Evolutionary conservation across 2,113 vertebrate genomes (phyloP).

Genomic region (Anarhynchus alexandrinus): DNA sequence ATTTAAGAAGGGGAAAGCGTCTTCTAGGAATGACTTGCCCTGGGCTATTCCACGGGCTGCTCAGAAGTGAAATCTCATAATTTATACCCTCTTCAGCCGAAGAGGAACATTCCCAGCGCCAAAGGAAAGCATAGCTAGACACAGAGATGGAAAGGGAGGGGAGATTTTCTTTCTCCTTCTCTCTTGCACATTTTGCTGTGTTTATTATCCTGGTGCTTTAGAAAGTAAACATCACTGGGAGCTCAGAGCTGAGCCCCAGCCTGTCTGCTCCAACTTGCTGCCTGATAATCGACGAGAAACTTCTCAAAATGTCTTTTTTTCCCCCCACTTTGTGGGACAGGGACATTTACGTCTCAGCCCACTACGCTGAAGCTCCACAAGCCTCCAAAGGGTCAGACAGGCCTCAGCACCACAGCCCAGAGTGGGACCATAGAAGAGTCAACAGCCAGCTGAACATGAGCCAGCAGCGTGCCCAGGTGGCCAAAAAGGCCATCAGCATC

Average conservation of each 20-base stretch:
- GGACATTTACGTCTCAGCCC: background rate
- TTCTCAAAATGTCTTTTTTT: background rate
- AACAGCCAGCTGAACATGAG: background rate
- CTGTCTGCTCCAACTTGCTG: background rate
- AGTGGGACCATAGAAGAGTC: background rate
- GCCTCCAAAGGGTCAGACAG: background rate
- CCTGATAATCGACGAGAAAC: background rate
- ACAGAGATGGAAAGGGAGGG: background rate
- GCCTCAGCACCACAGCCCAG: background rate
- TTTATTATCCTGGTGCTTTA: background rate
- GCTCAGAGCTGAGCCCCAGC: background rate
- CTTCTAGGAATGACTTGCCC: background rate
- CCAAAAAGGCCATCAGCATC: background rate
- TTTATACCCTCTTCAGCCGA: background rate
- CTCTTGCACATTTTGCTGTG: background rate
- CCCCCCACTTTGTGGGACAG: background rate
- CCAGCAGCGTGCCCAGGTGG: background rate
- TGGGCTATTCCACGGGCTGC: background rate
- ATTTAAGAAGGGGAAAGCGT: background rate
- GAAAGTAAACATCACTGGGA: background rate
- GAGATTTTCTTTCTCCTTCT: background rate
- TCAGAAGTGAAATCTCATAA: constrained; percentile 3
- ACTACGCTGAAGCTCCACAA: background rate
- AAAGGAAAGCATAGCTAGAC: background rate
- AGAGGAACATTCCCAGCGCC: background rate